These are phyloP conservation scores for Scelioninae gen. 1 DNA, from an alignment of 2,888 invertebrate genomes.

Conservation along the genomic window DNA sequence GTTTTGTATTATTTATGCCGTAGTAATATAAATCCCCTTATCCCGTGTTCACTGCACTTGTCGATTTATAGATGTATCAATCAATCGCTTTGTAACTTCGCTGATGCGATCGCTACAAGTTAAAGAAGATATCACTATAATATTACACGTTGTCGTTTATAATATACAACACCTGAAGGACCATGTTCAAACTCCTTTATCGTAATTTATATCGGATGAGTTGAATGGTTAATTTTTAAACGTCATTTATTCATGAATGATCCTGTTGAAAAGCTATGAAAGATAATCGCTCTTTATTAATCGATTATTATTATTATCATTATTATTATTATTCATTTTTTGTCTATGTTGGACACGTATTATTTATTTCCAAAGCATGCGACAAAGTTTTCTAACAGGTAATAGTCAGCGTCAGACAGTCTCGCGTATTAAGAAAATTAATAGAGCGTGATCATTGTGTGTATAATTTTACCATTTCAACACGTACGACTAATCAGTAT, in stretches of 20 bases:
- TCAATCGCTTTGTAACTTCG: conserved; percentile 44
- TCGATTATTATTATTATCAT: conserved; percentile 10
- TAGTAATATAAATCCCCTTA: conserved; percentile 22
- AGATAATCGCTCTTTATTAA: too few relatives aligned
- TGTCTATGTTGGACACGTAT: not conserved
- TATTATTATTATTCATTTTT: conserved; percentile 14
- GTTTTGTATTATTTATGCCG: conserved; percentile 49
- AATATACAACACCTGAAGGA: conserved; percentile 46
- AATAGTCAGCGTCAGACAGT: conserved; percentile 58
- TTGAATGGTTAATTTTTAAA: conserved; percentile 25
- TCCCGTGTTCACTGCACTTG: conserved; percentile 42
- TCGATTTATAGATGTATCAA: conserved; percentile 61
- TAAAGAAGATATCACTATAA: conserved; percentile 53
- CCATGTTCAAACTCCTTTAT: conserved; percentile 30
- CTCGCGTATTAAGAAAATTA: conserved; percentile 58
- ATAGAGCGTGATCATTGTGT: conserved; percentile 58
- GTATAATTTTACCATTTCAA: conserved; percentile 58
- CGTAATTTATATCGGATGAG: conserved; percentile 14
- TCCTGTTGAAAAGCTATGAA: too few relatives aligned
- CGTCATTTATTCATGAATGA: not conserved
- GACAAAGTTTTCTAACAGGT: conserved; percentile 21
- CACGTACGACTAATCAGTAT: conserved; percentile 37
- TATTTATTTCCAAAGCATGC: conserved; percentile 10
- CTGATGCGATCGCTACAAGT: conserved; percentile 48
- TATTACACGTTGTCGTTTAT: conserved; percentile 57